A percentile compares a stretch with the other conserved stretches of the same genome.
phyloP scores from a whole-genome alignment of 2,113 vertebrate species.

The human (Homo sapiens) region GRCh38 chr18:74797501-74798000 shows the following conservation, averaged over 20 bases:
- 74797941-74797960: conserved; percentile 11
- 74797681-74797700: conserved; percentile 82
- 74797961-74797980: conserved; percentile 44
- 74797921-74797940: not conserved
- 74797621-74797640: conserved; percentile 90
- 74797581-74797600: conserved; percentile 88
- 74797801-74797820: conserved; percentile 75
- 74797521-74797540: conserved; percentile 88
- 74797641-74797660: conserved; percentile 97
- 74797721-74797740: conserved; percentile 86
- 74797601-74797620: conserved; percentile 88
- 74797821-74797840: conserved; percentile 72
- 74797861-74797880: conserved; percentile 76
- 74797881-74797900: conserved; percentile 84
- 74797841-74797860: conserved; percentile 68
- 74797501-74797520: conserved; percentile 97
- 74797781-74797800: conserved; percentile 72
- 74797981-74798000: not conserved
- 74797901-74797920: conserved; percentile 58
- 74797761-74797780: conserved; percentile 75
- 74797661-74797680: conserved; percentile 94
- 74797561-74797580: conserved; percentile 83
- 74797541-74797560: conserved; percentile 86
- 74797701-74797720: conserved; percentile 86
- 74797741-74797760: conserved; percentile 74